Percentiles rank a stretch among this genome's conserved stretches.
phyloP scores from a whole-genome alignment of 2,888 invertebrate species.

The Campoplex nolae region DNA sequence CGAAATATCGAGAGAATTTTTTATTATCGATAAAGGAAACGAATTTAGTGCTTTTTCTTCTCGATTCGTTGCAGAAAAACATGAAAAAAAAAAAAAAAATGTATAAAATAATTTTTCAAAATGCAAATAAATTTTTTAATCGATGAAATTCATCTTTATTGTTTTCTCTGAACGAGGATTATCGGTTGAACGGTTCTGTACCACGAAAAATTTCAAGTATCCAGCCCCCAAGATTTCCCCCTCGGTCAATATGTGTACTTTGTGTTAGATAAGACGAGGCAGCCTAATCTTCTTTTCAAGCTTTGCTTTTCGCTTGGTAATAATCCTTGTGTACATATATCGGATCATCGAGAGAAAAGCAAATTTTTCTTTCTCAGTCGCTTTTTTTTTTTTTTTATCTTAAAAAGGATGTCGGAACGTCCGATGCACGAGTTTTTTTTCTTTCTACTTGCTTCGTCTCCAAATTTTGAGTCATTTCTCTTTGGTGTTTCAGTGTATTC shows the following conservation, averaged over 20 bases:
- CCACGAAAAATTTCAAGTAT: conserved; percentile 14
- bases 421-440: neutral
- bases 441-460: neutral
- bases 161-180: neutral
- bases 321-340: neutral
- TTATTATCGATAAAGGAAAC: too few species aligned
- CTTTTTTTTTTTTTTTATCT: neutral
- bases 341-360: neutral
- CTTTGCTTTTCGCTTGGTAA: neutral
- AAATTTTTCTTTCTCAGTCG: neutral
- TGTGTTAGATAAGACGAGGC: conserved; percentile 30
- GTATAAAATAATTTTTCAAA: too few species aligned
- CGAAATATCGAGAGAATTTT: too few species aligned
- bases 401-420: neutral
- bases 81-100: too few species aligned
- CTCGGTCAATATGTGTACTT: neutral
- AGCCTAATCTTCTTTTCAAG: conserved; percentile 10
- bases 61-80: too few species aligned
- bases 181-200: neutral
- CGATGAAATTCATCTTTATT: too few species aligned
- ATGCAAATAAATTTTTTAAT: too few species aligned
- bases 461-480: neutral
- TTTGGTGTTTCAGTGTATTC: neutral
- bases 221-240: conserved; percentile 8
- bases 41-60: too few species aligned